A percentile compares a stretch with the other conserved stretches of the same genome.
These are phyloP conservation scores for Osmerus mordax DNA, from an alignment of 2,113 vertebrate species.

Conservation along the genomic window DNA sequence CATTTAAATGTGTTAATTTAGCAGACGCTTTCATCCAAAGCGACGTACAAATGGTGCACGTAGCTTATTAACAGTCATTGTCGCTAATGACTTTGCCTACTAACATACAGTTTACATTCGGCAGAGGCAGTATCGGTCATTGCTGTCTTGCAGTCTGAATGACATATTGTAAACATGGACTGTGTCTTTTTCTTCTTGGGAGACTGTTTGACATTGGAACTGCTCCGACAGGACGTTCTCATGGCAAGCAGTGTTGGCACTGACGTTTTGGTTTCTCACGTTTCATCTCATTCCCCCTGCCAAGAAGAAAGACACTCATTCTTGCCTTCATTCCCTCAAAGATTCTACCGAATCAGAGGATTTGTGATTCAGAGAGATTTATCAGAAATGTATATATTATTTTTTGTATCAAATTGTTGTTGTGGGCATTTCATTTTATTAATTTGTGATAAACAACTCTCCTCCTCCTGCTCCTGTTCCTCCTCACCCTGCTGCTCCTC, in stretches of 20 bases:
- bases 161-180: not conserved
- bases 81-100: no score
- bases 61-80: no score
- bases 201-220: constrained; percentile 7
- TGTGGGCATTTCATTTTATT: no score
- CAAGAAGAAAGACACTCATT: constrained; percentile 5
- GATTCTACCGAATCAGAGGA: not conserved
- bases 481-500: no score
- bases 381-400: not conserved
- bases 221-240: not conserved
- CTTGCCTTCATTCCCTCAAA: not conserved
- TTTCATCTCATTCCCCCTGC: constrained; percentile 10
- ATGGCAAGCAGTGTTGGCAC: not conserved
- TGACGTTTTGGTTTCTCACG: constrained; percentile 11
- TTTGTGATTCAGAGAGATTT: constrained; percentile 1
- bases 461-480: no score
- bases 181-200: constrained; percentile 4
- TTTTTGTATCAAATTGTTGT: constrained; percentile 3
- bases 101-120: no score
- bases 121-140: no score
- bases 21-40: not conserved
- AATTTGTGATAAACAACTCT: no score
- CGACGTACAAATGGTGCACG: no score
- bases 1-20: not conserved
- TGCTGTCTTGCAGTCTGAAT: not conserved